phyloP scores from a whole-genome alignment of 2,113 vertebrate species.

The Heterotis niloticus region DNA sequence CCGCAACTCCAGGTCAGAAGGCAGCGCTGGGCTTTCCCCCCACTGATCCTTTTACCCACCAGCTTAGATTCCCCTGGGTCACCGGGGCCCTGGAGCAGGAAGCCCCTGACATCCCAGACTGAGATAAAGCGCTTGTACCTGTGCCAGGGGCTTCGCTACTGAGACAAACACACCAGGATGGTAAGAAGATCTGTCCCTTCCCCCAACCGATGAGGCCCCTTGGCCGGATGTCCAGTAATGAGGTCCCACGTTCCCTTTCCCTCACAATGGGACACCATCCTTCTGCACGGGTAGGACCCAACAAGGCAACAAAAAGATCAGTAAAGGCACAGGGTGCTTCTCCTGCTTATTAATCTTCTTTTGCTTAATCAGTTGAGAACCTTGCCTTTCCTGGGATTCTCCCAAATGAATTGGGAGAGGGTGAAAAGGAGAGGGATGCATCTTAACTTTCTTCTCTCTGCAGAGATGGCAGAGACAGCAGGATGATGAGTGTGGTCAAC shows the following conservation, averaged over 20 bases:
- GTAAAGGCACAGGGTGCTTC: not conserved
- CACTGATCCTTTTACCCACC: not conserved
- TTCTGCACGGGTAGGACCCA: not conserved
- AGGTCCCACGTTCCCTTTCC: not conserved
- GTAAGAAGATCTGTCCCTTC: conserved; percentile 9
- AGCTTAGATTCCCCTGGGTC: not conserved
- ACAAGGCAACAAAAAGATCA: not conserved
- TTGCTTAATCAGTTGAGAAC: not conserved
- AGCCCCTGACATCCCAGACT: not conserved
- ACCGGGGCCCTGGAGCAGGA: not conserved
- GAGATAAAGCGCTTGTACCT: not conserved
- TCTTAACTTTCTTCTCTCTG: not conserved
- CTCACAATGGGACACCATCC: not conserved
- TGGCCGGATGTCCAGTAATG: not conserved
- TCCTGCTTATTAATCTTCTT: not conserved
- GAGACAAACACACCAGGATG: not conserved
- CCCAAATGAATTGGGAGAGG: not conserved
- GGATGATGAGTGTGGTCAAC: no score
- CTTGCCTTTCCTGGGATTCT: no score
- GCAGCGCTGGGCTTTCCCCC: not conserved
- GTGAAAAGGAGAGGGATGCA: not conserved
- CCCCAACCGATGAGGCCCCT: not conserved
- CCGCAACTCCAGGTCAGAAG: not conserved
- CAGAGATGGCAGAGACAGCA: no score
- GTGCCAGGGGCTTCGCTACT: not conserved